Evolutionary conservation across 2,888 invertebrate species (phyloP).

Genomic region (Pteria penguin): DNA sequence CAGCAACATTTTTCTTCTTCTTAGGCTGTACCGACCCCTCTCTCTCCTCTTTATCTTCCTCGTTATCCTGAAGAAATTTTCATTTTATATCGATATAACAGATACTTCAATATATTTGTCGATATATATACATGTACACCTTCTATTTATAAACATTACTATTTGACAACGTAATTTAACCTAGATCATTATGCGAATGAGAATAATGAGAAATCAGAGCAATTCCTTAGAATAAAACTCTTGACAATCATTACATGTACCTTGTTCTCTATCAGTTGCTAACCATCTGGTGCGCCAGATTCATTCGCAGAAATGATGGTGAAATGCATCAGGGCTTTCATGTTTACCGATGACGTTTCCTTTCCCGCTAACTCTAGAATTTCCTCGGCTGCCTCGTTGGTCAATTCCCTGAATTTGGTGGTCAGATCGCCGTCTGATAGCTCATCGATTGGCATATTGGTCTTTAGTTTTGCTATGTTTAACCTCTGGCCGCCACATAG

Average conservation of each 20-base stretch:
- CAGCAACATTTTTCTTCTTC: not conserved
- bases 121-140: no score
- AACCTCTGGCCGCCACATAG: not conserved
- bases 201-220: no score
- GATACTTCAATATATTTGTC: no score
- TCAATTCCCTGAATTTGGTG: not conserved
- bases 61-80: no score
- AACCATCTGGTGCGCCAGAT: constrained; percentile 5
- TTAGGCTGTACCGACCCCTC: not conserved
- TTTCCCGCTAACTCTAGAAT: not conserved
- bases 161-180: no score
- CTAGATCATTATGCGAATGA: no score
- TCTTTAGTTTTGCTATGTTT: not conserved
- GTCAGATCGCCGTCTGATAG: not conserved
- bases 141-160: no score
- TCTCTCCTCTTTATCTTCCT: not conserved
- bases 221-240: no score
- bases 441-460: not conserved
- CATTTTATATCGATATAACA: no score
- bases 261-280: not conserved
- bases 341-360: not conserved
- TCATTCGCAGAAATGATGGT: not conserved
- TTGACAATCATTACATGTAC: no score
- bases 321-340: not conserved
- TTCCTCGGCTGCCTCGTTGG: not conserved